Percentiles rank a stretch among this genome's conserved stretches.
These are phyloP conservation scores for Falco cherrug DNA, from an alignment of 2,797 vertebrate species.

Conservation along the genomic window DNA sequence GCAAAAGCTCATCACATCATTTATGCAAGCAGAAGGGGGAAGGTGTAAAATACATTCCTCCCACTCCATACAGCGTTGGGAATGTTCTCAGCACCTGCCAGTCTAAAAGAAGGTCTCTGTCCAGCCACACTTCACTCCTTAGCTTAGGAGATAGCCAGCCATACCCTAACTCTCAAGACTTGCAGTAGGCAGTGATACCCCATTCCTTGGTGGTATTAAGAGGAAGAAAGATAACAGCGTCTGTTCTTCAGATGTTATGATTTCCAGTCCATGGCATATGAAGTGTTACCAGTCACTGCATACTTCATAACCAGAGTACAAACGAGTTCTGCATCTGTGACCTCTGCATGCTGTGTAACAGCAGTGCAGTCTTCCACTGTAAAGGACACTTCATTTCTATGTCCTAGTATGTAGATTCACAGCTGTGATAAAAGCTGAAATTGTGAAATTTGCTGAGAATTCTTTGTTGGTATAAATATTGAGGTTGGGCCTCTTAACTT, in stretches of 20 bases:
- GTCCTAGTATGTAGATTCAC: neutral
- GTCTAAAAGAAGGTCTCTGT: neutral
- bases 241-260: neutral
- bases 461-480: neutral
- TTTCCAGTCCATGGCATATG: neutral
- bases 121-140: neutral
- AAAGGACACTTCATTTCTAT: neutral
- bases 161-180: neutral
- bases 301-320: neutral
- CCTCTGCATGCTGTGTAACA: neutral
- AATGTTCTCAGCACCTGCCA: neutral
- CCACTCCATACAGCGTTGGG: neutral
- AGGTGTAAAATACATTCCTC: conserved; percentile 13
- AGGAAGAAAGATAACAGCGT: neutral
- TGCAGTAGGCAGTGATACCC: neutral
- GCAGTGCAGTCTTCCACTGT: neutral
- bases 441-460: neutral
- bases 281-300: neutral
- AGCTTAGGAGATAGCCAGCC: neutral
- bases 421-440: neutral
- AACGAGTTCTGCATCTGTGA: neutral
- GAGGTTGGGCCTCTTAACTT: neutral
- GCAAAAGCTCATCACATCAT: neutral
- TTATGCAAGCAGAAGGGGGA: neutral
- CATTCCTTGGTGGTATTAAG: neutral